These are phyloP conservation scores for Lydus trimaculatus DNA, from an alignment of 2,888 invertebrate species.

Conservation along the genomic window DNA sequence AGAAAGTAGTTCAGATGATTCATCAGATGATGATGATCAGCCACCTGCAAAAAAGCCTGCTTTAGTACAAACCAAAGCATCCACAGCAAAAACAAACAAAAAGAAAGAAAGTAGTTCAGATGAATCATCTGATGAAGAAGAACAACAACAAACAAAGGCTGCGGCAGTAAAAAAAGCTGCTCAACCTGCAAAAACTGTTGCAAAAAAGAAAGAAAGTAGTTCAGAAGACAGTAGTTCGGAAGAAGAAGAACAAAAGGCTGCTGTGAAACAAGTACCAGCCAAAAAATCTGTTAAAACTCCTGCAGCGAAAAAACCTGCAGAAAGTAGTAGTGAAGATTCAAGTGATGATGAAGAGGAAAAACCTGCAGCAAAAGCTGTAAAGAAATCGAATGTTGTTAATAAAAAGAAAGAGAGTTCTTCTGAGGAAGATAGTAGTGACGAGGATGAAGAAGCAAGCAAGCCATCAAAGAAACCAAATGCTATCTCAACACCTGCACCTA, in stretches of 20 bases:
- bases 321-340: constrained; percentile 35
- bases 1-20: constrained; percentile 46
- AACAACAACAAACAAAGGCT: constrained; percentile 17
- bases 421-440: constrained; percentile 44
- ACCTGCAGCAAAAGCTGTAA: not conserved
- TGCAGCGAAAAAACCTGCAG: constrained; percentile 16
- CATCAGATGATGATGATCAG: constrained; percentile 47
- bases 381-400: not conserved
- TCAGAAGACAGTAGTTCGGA: constrained; percentile 54
- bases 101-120: constrained; percentile 51
- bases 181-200: constrained; percentile 36
- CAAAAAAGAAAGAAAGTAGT: constrained; percentile 50
- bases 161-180: constrained; percentile 24
- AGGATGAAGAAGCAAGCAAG: constrained; percentile 36
- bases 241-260: constrained; percentile 41
- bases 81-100: constrained; percentile 23
- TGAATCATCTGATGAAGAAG: constrained; percentile 37
- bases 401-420: constrained; percentile 19
- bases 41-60: constrained; percentile 30
- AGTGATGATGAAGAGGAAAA: constrained; percentile 38
- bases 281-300: constrained; percentile 16
- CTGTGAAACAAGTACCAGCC: not conserved
- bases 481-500: constrained; percentile 32
- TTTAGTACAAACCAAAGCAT: constrained; percentile 23
- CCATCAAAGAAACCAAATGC: constrained; percentile 44